Evolutionary conservation across 2,113 vertebrate species (phyloP).

Genomic region (Uria lomvia): DNA sequence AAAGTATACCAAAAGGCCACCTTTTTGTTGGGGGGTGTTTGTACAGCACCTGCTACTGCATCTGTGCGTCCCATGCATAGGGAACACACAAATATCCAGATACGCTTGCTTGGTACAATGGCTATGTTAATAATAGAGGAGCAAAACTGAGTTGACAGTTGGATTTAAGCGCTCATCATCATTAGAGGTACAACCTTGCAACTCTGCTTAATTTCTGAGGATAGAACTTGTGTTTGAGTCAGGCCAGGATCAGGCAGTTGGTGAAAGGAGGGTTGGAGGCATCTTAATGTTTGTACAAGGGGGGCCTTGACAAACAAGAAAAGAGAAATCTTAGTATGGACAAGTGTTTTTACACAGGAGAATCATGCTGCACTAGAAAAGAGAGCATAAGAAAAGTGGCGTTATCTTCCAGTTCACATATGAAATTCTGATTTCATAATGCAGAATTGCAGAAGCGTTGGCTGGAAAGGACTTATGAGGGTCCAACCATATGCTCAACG

Average conservation of each 20-base stretch:
- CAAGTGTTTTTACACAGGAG: background rate
- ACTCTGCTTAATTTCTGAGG: background rate
- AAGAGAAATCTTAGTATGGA: background rate
- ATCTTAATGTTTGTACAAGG: background rate
- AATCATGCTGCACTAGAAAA: background rate
- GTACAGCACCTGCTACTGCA: background rate
- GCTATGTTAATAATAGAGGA: background rate
- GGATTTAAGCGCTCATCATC: background rate
- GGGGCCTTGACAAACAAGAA: background rate
- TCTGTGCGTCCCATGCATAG: background rate
- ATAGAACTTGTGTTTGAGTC: background rate
- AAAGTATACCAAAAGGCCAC: background rate
- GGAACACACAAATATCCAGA: background rate
- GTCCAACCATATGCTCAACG: background rate
- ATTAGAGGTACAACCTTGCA: background rate
- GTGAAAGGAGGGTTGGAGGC: background rate
- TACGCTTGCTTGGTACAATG: background rate
- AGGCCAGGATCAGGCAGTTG: background rate
- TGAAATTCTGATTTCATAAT: slow-evolving; percentile 37
- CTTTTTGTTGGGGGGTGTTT: background rate
- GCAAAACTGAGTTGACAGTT: background rate
- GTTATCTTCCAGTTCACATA: background rate
- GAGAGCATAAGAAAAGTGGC: background rate
- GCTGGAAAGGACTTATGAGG: background rate
- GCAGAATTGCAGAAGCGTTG: background rate